Conservation (phyloP, 1,140 invertebrate species). For the Chironomus striatipennis region DNA sequence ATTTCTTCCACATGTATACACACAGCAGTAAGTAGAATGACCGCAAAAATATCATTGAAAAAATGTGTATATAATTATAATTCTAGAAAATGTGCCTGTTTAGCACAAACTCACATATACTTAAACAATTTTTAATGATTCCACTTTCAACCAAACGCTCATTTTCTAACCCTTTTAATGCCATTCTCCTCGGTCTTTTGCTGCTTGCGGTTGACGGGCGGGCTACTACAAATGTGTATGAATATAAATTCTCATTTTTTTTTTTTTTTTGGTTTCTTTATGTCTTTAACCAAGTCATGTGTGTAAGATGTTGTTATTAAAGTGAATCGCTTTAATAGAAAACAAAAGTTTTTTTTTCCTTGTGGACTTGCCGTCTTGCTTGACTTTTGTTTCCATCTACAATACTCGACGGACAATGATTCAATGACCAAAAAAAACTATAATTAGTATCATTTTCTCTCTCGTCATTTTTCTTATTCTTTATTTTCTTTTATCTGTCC, state of each 20-base stretch:
- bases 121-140: slow-evolving; percentile 15
- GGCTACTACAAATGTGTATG: neutral
- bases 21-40: neutral
- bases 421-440: neutral
- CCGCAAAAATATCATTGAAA: slow-evolving; percentile 8
- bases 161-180: neutral
- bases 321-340: slow-evolving; percentile 7
- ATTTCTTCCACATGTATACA: neutral
- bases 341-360: neutral
- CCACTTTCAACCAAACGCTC: neutral
- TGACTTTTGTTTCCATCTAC: too few relatives aligned
- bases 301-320: slow-evolving; percentile 14
- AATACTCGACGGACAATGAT: neutral
- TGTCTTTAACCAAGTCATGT: neutral
- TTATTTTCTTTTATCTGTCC: neutral
- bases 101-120: neutral
- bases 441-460: neutral
- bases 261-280: too few relatives aligned
- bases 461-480: neutral
- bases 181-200: neutral
- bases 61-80: slow-evolving; percentile 6
- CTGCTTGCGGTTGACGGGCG: slow-evolving; percentile 4
- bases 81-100: slow-evolving; percentile 5
- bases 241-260: neutral
- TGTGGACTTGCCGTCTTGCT: neutral